Evolutionary conservation across 2,797 vertebrate genomes (phyloP).

Genomic region (Xenentodon cancila): DNA sequence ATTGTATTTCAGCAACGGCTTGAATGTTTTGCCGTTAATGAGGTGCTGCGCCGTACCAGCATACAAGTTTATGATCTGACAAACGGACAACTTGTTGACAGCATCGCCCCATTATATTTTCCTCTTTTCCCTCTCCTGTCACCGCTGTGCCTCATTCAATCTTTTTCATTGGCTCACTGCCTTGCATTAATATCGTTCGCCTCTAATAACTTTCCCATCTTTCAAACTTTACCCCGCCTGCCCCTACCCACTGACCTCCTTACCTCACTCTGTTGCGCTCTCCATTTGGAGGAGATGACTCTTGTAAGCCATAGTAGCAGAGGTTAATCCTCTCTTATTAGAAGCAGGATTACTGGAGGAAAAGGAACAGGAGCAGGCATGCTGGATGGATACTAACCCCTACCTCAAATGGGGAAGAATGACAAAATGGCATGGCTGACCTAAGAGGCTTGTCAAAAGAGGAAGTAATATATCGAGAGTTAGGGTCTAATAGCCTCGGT

Average conservation of each 20-base stretch:
- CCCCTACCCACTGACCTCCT: constrained; percentile 60
- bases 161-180: constrained; percentile 34
- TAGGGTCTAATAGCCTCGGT: constrained; percentile 22
- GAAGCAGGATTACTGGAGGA: constrained; percentile 75
- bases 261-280: constrained; percentile 62
- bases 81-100: constrained; percentile 53
- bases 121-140: constrained; percentile 14
- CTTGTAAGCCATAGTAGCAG: constrained; percentile 78
- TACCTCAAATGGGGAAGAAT: constrained; percentile 35
- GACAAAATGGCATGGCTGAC: constrained; percentile 59
- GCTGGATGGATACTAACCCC: constrained; percentile 40
- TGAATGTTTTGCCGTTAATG: constrained; percentile 53
- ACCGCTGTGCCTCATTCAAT: constrained; percentile 34
- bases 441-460: constrained; percentile 44
- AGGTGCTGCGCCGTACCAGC: constrained; percentile 39
- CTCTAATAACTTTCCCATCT: constrained; percentile 68
- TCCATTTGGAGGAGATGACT: constrained; percentile 71
- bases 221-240: constrained; percentile 58
- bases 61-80: constrained; percentile 58
- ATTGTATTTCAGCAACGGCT: constrained; percentile 47
- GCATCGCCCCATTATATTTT: constrained; percentile 25
- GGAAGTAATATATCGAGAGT: constrained; percentile 34
- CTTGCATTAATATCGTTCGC: constrained; percentile 58
- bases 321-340: constrained; percentile 83
- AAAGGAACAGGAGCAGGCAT: constrained; percentile 55